Percentiles rank a stretch among this genome's conserved stretches.
Conservation (phyloP, 1,140 invertebrate species). For the Eubasilissa regina region DNA sequence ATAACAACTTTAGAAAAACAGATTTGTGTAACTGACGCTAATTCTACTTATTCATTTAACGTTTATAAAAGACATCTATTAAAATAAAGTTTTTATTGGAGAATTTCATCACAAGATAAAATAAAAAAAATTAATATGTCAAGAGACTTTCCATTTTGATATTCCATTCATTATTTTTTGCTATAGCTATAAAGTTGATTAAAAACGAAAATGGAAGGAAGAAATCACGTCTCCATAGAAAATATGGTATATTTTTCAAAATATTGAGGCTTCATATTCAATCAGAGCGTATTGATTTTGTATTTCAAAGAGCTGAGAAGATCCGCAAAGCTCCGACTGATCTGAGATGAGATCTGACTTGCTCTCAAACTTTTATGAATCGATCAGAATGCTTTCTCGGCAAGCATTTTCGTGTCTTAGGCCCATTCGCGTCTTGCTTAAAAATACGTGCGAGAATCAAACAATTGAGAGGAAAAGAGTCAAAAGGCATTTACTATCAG, state of each 20-base stretch:
- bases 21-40: too few species aligned
- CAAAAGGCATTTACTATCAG: neutral
- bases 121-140: too few species aligned
- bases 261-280: conserved; percentile 25
- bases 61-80: too few species aligned
- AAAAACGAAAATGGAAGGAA: conserved; percentile 2
- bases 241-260: conserved; percentile 6
- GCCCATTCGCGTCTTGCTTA: neutral
- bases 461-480: neutral
- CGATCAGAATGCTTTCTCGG: conserved; percentile 8
- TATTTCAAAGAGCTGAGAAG: conserved; percentile 20
- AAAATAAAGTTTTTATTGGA: too few species aligned
- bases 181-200: conserved; percentile 16
- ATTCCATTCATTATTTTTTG: too few species aligned
- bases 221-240: neutral
- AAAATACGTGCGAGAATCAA: neutral
- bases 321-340: conserved; percentile 12
- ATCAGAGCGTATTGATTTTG: conserved; percentile 25
- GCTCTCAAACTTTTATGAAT: conserved; percentile 19
- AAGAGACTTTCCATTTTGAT: too few species aligned
- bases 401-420: conserved; percentile 7
- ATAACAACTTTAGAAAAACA: too few species aligned
- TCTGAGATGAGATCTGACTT: conserved; percentile 10
- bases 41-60: too few species aligned
- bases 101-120: too few species aligned